phyloP scores from a whole-genome alignment of 2,113 vertebrate genomes.

The Cricetomys ansorgei region DNA sequence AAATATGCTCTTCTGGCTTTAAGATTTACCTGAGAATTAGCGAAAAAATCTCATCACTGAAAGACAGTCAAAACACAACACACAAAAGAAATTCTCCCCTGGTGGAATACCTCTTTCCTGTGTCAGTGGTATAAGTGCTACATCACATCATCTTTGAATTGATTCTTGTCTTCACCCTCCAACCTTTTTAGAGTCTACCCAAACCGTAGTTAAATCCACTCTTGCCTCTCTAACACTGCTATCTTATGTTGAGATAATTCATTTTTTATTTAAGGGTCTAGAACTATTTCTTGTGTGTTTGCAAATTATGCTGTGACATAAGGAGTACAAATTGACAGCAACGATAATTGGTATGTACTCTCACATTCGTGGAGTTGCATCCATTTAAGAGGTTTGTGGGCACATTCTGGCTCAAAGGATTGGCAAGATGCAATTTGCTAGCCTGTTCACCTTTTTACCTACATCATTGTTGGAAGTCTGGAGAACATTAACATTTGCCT shows the following conservation, averaged over 20 bases:
- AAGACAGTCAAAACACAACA: slow-evolving; percentile 18
- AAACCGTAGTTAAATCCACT: not conserved
- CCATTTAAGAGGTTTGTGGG: slow-evolving; percentile 19
- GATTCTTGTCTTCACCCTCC: not conserved
- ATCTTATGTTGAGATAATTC: slow-evolving; percentile 32
- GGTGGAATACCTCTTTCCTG: not conserved
- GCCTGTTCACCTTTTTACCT: slow-evolving; percentile 40
- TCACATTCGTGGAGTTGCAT: slow-evolving; percentile 44
- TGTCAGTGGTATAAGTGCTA: no score
- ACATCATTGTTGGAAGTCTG: not conserved
- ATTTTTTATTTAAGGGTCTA: not conserved
- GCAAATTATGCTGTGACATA: slow-evolving; percentile 6
- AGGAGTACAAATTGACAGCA: slow-evolving; percentile 32
- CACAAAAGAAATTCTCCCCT: not conserved
- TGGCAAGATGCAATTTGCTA: slow-evolving; percentile 44
- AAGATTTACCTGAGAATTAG: not conserved
- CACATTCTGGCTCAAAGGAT: slow-evolving; percentile 20
- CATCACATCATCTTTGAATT: not conserved
- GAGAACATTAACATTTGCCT: slow-evolving; percentile 63
- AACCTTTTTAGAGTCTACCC: not conserved
- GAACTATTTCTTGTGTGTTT: slow-evolving; percentile 48
- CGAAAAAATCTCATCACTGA: slow-evolving; percentile 27
- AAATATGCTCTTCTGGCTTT: not conserved
- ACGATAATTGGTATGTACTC: slow-evolving; percentile 24
- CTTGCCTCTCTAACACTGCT: not conserved